Conservation (phyloP, 2,888 invertebrate species). For the Chromoteleia sp. region DNA sequence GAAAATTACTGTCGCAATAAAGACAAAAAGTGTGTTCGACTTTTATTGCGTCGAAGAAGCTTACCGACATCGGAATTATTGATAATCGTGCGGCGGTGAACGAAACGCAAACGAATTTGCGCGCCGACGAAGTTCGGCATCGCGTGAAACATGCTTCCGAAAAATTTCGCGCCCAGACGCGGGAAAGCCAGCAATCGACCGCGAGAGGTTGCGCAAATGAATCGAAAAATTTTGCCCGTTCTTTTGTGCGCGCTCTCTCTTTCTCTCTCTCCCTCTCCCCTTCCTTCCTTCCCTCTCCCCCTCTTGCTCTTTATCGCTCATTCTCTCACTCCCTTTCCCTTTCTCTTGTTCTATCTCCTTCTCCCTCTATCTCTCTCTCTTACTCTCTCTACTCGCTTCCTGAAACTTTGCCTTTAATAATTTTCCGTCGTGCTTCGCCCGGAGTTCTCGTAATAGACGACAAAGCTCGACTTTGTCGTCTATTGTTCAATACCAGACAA, state of each 20-base stretch:
- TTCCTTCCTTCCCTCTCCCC: background rate
- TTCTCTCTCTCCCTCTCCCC: background rate
- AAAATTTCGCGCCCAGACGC: conserved; percentile 1
- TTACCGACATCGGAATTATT: conserved; percentile 30
- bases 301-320: background rate
- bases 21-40: conserved; percentile 34
- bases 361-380: no score
- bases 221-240: conserved; percentile 34
- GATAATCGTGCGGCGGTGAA: conserved; percentile 11
- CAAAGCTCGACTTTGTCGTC: conserved; percentile 29
- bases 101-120: conserved; percentile 12
- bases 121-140: background rate
- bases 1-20: conserved; percentile 36
- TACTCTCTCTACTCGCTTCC: no score
- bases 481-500: no score
- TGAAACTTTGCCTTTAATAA: conserved; percentile 37
- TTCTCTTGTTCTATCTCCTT: no score
- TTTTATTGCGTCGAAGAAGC: conserved; percentile 33
- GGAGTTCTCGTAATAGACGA: no score
- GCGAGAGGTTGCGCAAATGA: conserved; percentile 37
- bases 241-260: conserved; percentile 23
- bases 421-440: conserved; percentile 20
- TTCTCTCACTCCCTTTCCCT: no score
- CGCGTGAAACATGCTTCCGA: no score
- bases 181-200: conserved; percentile 28